Base-by-base conservation (phyloP, 2,888 invertebrate species). In the Patella ulyssiponensis region DNA sequence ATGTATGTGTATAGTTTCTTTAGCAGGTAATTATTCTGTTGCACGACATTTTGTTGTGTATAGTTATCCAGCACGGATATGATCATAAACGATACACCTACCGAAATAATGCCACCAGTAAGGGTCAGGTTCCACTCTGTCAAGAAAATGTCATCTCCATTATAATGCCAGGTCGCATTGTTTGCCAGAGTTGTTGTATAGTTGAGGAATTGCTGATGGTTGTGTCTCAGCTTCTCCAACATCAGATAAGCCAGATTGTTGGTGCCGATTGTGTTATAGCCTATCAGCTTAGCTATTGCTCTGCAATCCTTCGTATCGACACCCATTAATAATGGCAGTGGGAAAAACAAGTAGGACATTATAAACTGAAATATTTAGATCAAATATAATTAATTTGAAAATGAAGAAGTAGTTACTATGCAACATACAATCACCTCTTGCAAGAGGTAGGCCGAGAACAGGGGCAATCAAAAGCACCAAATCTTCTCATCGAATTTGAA, bases 291-390 rank as follows among this genome's bases (percentile, higher is more conserved):
- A n/a, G 73, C 73, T 54, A 73, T 73, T 53, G 53, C 17, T 23
- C 73, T 52, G 54, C 73, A 73, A 54, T 73, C 73, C 27, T 23
- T 23, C 52, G 52, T 20, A 12, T 73, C 73, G 44, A 73, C 27
- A 1, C 73, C 73, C 73, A 73, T 73, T 17, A 73, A 23, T 2
- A 73, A 17, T 9, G 73, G 54, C 14, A 73, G 73, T 17, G 73
- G 73, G 17, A 73, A 15, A 2, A 73, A 54, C 14, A 73, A 20
- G 11, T 73, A 73, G 9, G 73, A 73, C 2, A 52, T 27, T n/a
- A 73, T 20, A 0, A 54, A 53, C 73, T 73, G 73, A 3, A 27
- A 23, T 14, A 53, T 14, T 15, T 54, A 54, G 9, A 11, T 52
- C n/a, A 11, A n/a, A n/a, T 33, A 14, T 20, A 33, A 33, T 14